A percentile compares a stretch with the other conserved stretches of the same genome.
Evolutionary conservation across 2,113 vertebrate genomes (phyloP).

Genomic region (Rhizomys pruinosus): DNA sequence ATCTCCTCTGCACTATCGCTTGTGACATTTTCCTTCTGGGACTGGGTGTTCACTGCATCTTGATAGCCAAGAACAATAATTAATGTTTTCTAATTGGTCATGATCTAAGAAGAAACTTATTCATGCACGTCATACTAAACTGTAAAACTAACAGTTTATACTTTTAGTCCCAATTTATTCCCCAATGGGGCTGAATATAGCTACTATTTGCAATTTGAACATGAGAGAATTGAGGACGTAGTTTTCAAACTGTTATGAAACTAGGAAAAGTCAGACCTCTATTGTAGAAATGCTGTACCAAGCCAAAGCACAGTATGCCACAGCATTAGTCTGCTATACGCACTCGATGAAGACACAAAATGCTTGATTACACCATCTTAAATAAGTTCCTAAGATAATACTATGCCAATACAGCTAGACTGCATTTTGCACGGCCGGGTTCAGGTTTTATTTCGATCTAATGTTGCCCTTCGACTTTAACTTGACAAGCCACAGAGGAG

Average conservation of each 20-base stretch:
- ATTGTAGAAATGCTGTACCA: background rate
- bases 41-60: background rate
- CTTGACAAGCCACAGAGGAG: background rate
- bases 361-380: accelerated
- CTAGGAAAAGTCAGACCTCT: background rate
- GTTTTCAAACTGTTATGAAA: background rate
- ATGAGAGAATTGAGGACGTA: background rate
- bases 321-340: background rate
- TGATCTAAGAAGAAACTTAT: background rate
- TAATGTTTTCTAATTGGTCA: background rate
- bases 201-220: background rate
- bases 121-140: too few species aligned
- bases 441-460: background rate
- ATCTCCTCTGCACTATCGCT: too few species aligned
- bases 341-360: accelerated
- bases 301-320: background rate
- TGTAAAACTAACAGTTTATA: too few species aligned
- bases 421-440: background rate
- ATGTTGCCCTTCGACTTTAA: background rate
- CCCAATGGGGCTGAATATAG: background rate
- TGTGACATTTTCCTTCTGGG: background rate
- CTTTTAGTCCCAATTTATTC: background rate
- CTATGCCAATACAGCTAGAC: background rate
- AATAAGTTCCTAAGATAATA: background rate
- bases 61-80: background rate